phyloP scores from a whole-genome alignment of 2,113 vertebrate species.

The Takifugu flavidus region DNA sequence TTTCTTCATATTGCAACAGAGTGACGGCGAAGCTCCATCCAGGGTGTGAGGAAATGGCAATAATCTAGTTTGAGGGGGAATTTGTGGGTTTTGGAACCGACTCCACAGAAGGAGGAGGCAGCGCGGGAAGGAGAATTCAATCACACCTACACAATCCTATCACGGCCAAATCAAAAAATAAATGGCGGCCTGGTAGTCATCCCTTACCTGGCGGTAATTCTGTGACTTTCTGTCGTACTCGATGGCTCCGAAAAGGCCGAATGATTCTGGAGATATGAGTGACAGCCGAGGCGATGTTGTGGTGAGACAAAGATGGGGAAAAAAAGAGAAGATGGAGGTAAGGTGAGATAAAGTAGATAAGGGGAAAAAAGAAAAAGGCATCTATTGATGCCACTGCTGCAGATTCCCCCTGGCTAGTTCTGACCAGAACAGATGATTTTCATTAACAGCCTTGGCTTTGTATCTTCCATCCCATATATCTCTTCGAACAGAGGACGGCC shows the following conservation, averaged over 20 bases:
- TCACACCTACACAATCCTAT: slow-evolving; percentile 47
- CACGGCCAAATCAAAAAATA: slow-evolving; percentile 50
- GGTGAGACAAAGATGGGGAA: slow-evolving; percentile 23
- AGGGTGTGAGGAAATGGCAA: slow-evolving; percentile 46
- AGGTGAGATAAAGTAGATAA: slow-evolving; percentile 42
- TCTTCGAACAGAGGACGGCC: slow-evolving; percentile 64
- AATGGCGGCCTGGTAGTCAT: slow-evolving; percentile 62
- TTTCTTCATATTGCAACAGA: slow-evolving; percentile 59
- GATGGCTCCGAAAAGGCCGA: slow-evolving; percentile 55
- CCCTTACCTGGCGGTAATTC: slow-evolving; percentile 61
- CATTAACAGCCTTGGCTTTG: slow-evolving; percentile 72
- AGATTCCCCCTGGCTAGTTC: slow-evolving; percentile 59
- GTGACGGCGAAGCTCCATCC: slow-evolving; percentile 36
- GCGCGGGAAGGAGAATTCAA: slow-evolving; percentile 40
- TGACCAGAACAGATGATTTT: slow-evolving; percentile 78
- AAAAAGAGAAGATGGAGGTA: slow-evolving; percentile 33
- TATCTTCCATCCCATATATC: slow-evolving; percentile 68
- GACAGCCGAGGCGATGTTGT: slow-evolving; percentile 39
- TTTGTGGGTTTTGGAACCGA: slow-evolving; percentile 29
- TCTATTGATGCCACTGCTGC: slow-evolving; percentile 64
- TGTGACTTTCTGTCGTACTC: slow-evolving; percentile 58
- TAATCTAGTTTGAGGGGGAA: slow-evolving; percentile 49
- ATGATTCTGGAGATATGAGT: slow-evolving; percentile 55
- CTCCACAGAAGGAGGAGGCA: slow-evolving; percentile 24
- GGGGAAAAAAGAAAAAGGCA: not conserved